phyloP scores from a whole-genome alignment of 2,888 invertebrate genomes.

The Leptinotarsa peninsularis region DNA sequence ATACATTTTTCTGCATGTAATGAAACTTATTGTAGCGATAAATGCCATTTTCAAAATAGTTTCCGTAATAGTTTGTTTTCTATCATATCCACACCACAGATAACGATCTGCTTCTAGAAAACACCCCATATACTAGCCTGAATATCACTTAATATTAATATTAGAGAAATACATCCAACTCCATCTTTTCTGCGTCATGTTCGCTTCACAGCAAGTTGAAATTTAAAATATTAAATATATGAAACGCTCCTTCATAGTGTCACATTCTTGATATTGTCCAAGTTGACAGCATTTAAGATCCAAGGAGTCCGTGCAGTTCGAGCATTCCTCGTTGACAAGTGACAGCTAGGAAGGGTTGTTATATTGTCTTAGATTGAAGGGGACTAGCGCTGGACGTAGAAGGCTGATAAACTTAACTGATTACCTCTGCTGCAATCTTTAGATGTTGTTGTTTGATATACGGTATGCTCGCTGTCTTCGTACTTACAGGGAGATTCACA shows the following conservation, averaged over 20 bases:
- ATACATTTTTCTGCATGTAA: too few species aligned
- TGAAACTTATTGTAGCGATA: too few species aligned
- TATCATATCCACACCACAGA: neutral
- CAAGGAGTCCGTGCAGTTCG: constrained; percentile 57
- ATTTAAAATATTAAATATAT: constrained; percentile 47
- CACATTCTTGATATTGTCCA: constrained; percentile 60
- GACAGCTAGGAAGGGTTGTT: constrained; percentile 63
- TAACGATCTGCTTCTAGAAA: neutral
- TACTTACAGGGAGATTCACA: constrained; percentile 9
- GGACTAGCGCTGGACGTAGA: constrained; percentile 47
- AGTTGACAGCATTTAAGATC: constrained; percentile 55
- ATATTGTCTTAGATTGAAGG: constrained; percentile 56
- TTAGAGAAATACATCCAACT: constrained; percentile 19
- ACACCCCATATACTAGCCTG: constrained; percentile 6
- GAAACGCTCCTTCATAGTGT: constrained; percentile 49
- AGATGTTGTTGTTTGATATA: constrained; percentile 41
- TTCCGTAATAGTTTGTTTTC: neutral
- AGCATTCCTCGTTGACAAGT: constrained; percentile 62
- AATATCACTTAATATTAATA: constrained; percentile 19
- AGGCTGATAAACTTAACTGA: constrained; percentile 53
- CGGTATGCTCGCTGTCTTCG: constrained; percentile 11
- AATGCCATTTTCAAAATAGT: too few species aligned
- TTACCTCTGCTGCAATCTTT: constrained; percentile 50
- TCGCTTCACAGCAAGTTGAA: constrained; percentile 40
- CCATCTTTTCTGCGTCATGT: constrained; percentile 39